phyloP scores from a whole-genome alignment of 2,797 vertebrate genomes.

The Micromesistius poutassou region DNA sequence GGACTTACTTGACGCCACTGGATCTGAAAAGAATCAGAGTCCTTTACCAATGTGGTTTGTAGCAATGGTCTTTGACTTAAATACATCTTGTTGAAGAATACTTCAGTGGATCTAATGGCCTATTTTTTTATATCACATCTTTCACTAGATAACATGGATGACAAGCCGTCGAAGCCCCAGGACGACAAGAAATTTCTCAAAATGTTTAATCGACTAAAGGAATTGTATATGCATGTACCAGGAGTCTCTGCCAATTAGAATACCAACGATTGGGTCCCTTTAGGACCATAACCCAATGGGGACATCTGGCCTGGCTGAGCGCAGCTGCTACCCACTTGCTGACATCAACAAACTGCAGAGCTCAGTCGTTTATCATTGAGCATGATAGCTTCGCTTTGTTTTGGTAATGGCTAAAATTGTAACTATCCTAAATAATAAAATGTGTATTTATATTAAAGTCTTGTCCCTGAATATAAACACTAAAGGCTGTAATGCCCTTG shows the following conservation, averaged over 20 bases:
- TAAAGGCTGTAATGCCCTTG: too few relatives aligned
- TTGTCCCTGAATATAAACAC: too few relatives aligned
- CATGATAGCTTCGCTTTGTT: background rate
- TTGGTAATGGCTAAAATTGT: background rate
- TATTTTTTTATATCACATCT: background rate
- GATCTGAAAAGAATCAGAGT: conserved; percentile 49
- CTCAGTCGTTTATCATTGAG: background rate
- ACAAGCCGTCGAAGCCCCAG: background rate
- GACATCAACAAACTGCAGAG: background rate
- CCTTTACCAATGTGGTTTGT: conserved; percentile 60
- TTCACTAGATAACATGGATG: background rate
- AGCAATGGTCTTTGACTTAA: background rate
- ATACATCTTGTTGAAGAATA: background rate
- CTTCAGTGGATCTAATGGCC: too few relatives aligned
- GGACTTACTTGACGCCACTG: conserved; percentile 20
- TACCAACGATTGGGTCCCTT: too few relatives aligned
- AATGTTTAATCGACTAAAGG: background rate
- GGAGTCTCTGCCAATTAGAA: too few relatives aligned
- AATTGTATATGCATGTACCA: too few relatives aligned
- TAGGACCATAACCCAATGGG: background rate
- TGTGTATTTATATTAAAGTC: background rate
- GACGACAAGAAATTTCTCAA: background rate
- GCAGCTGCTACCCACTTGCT: background rate
- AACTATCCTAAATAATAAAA: background rate
- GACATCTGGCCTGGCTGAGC: background rate